A percentile compares a stretch with the other conserved stretches of the same genome.
phyloP scores from a whole-genome alignment of 2,888 invertebrate species.

The Teinopalpus imperialis region DNA sequence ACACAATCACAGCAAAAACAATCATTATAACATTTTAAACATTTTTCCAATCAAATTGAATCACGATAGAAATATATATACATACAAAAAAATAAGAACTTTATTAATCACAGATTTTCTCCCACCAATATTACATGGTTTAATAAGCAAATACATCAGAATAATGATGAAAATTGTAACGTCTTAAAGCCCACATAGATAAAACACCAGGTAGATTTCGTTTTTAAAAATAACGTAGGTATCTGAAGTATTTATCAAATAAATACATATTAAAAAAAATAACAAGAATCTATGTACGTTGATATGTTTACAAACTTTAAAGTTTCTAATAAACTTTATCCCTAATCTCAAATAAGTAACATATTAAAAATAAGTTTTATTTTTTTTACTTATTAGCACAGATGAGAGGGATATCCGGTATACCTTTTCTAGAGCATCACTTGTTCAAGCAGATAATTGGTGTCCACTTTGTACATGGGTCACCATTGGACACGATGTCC shows the following conservation, averaged over 20 bases:
- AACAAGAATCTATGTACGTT: too few relatives aligned
- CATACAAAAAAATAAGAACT: slow-evolving; percentile 18
- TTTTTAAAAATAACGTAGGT: too few relatives aligned
- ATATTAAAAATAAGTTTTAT: neutral
- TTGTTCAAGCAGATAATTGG: too few relatives aligned
- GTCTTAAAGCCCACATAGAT: slow-evolving; percentile 12
- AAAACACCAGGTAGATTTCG: neutral
- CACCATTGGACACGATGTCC: too few relatives aligned
- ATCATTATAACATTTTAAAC: slow-evolving; percentile 1
- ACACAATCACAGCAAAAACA: slow-evolving; percentile 23
- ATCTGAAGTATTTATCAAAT: too few relatives aligned
- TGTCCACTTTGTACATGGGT: too few relatives aligned
- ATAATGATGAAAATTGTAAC: slow-evolving; percentile 5
- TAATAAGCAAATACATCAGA: slow-evolving; percentile 8
- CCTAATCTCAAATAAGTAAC: neutral
- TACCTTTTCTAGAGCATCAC: too few relatives aligned
- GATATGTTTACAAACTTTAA: neutral
- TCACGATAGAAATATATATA: slow-evolving; percentile 14
- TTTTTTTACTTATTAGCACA: too few relatives aligned
- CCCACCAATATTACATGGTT: slow-evolving; percentile 14
- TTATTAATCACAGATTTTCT: slow-evolving; percentile 25
- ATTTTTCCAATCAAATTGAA: slow-evolving; percentile 22
- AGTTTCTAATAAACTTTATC: neutral
- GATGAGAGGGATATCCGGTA: too few relatives aligned
- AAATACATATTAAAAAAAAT: too few relatives aligned